These are phyloP conservation scores for Agraylea sexmaculata DNA, from an alignment of 1,140 invertebrate genomes.

Conservation along the genomic window DNA sequence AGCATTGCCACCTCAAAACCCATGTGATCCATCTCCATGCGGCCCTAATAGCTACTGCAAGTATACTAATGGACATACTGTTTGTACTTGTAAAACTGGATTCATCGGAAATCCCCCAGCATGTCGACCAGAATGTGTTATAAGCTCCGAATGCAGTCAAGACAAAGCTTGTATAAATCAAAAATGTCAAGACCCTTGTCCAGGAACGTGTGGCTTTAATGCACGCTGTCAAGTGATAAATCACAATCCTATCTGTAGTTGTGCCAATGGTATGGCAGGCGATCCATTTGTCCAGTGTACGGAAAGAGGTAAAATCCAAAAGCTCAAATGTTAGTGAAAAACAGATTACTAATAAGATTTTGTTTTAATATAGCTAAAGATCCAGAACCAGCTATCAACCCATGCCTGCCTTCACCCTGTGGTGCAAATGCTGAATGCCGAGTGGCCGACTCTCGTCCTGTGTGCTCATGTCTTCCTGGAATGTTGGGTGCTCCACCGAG, in stretches of 20 bases:
- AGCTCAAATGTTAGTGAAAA: no score
- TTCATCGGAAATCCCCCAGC: slow-evolving; percentile 65
- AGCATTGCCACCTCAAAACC: slow-evolving; percentile 40
- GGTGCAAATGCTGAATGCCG: slow-evolving; percentile 70
- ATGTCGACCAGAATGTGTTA: slow-evolving; percentile 68
- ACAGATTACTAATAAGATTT: slow-evolving; percentile 1
- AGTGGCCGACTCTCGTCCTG: slow-evolving; percentile 51
- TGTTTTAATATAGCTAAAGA: slow-evolving; percentile 15
- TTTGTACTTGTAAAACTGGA: slow-evolving; percentile 65
- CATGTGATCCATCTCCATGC: slow-evolving; percentile 69
- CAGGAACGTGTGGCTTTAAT: slow-evolving; percentile 64
- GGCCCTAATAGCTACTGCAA: slow-evolving; percentile 70
- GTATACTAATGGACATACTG: slow-evolving; percentile 53
- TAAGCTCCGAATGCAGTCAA: slow-evolving; percentile 62
- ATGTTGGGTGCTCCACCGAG: slow-evolving; percentile 75
- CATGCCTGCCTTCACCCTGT: slow-evolving; percentile 70
- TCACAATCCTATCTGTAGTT: slow-evolving; percentile 77
- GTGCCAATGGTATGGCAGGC: slow-evolving; percentile 58
- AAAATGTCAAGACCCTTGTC: slow-evolving; percentile 73
- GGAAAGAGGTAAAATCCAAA: slow-evolving; percentile 54
- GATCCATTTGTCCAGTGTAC: slow-evolving; percentile 71
- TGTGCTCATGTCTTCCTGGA: slow-evolving; percentile 63
- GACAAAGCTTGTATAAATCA: slow-evolving; percentile 65
- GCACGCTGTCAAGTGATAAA: slow-evolving; percentile 68
- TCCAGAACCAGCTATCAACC: slow-evolving; percentile 38